Conservation (phyloP, 2,888 invertebrate species). For the Heterodera filipjevi region DNA sequence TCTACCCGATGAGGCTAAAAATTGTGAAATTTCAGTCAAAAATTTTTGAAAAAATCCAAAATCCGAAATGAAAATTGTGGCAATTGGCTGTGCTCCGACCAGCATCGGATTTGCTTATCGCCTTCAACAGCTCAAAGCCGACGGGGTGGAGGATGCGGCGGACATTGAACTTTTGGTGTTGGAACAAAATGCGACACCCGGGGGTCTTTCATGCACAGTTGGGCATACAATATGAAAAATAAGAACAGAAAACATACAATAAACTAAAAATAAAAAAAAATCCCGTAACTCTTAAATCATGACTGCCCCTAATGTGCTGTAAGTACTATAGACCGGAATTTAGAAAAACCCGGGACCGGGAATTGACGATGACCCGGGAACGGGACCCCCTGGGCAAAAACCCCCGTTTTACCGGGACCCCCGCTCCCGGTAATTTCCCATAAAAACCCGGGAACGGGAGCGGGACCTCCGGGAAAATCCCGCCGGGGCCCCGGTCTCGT, state of each 20-base stretch:
- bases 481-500: no score
- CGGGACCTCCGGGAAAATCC: no score
- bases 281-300: no score
- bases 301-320: no score
- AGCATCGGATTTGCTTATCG: constrained; percentile 62
- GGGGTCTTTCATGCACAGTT: constrained; percentile 13
- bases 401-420: no score
- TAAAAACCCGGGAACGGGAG: no score
- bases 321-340: no score
- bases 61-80: constrained; percentile 47
- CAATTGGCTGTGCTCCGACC: constrained; percentile 64
- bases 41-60: neutral
- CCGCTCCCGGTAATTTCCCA: no score
- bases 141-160: constrained; percentile 48
- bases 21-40: neutral
- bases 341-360: no score
- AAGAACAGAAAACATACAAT: neutral
- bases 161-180: constrained; percentile 57
- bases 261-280: neutral
- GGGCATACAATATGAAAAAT: neutral
- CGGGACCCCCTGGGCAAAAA: no score
- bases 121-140: constrained; percentile 56
- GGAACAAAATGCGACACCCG: constrained; percentile 50
- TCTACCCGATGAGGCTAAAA: no score
- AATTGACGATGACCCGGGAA: no score